These are phyloP conservation scores for Gila robusta DNA, from an alignment of 2,797 vertebrate genomes.

Conservation along the genomic window DNA sequence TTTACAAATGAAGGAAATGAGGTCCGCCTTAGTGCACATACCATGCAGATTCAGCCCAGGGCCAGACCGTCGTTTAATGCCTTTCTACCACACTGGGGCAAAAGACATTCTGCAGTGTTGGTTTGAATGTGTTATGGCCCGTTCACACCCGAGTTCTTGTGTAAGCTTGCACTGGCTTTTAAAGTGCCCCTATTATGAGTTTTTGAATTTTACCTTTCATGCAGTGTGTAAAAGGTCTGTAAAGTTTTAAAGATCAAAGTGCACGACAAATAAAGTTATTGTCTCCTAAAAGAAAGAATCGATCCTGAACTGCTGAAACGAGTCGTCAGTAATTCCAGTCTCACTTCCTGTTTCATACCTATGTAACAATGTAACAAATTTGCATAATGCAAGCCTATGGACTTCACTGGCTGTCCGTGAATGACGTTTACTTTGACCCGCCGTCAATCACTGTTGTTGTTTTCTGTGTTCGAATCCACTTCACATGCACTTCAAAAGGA, in stretches of 20 bases:
- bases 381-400: not conserved
- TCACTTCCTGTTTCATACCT: not conserved
- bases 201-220: not conserved
- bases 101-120: constrained; percentile 6
- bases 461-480: not conserved
- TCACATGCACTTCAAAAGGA: not conserved
- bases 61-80: constrained; percentile 10
- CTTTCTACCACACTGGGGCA: constrained; percentile 20
- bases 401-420: not conserved
- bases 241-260: not conserved
- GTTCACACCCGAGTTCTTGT: not conserved
- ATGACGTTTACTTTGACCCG: not conserved
- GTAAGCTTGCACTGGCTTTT: not conserved
- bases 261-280: not conserved
- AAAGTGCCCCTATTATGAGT: not conserved
- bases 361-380: not conserved
- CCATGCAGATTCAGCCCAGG: constrained; percentile 48
- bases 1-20: constrained; percentile 63
- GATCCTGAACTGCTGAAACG: not conserved
- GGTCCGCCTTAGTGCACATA: constrained; percentile 55
- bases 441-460: not conserved
- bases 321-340: not conserved
- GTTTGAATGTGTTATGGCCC: constrained; percentile 4
- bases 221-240: not conserved
- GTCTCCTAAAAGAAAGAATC: not conserved